Conservation (phyloP, 1,140 invertebrate genomes). For the Rhysida immarginata region DNA sequence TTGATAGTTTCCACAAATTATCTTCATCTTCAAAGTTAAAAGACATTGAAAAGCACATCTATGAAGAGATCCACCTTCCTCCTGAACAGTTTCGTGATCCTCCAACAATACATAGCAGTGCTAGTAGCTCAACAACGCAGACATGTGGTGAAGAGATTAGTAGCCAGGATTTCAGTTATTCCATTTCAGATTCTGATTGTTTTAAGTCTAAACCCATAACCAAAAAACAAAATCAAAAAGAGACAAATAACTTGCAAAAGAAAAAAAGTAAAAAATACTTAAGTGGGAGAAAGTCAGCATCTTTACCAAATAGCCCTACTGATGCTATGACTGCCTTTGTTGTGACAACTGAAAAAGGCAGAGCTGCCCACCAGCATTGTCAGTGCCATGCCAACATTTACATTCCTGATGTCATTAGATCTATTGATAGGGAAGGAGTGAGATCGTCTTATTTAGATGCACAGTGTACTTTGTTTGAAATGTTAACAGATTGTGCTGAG, state of each 20-base stretch:
- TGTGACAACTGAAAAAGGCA: neutral
- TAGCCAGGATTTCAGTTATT: slow-evolving; percentile 8
- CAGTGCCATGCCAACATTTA: neutral
- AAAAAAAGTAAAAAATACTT: neutral
- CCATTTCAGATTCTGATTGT: slow-evolving; percentile 9
- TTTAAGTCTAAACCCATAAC: too few species aligned
- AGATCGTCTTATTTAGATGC: slow-evolving; percentile 15
- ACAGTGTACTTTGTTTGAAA: slow-evolving; percentile 21
- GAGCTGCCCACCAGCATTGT: too few species aligned
- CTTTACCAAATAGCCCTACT: neutral
- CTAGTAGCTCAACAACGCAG: slow-evolving; percentile 13
- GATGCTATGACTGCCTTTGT: neutral
- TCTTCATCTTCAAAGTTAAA: neutral
- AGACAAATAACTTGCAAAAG: neutral
- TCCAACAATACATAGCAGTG: slow-evolving; percentile 25
- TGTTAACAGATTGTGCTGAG: slow-evolving; percentile 16
- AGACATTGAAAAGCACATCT: slow-evolving; percentile 28
- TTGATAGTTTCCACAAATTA: neutral
- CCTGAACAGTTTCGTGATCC: slow-evolving; percentile 70
- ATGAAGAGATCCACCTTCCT: slow-evolving; percentile 56
- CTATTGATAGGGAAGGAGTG: slow-evolving; percentile 3
- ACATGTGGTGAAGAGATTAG: slow-evolving; percentile 14
- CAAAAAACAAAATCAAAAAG: too few species aligned
- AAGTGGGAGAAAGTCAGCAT: neutral
- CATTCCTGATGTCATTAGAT: neutral